phyloP scores from a whole-genome alignment of 2,797 vertebrate genomes.

The Anguilla marmorata region DNA sequence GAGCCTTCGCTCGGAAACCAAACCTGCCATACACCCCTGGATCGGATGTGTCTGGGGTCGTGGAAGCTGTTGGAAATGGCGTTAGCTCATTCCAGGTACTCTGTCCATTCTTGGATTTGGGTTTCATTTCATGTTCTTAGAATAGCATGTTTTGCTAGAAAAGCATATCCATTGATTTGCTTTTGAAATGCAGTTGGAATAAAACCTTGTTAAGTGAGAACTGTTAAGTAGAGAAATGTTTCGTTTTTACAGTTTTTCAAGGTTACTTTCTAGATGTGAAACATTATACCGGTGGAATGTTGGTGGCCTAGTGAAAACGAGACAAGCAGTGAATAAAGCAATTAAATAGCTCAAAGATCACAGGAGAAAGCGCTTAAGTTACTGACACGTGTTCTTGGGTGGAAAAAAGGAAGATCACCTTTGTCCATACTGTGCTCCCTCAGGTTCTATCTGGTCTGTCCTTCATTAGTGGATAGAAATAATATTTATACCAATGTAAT shows the following conservation, averaged over 20 bases:
- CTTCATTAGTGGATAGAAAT: not conserved
- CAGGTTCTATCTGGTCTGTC: not conserved
- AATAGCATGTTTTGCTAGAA: not conserved
- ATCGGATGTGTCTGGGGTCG: conserved; percentile 79
- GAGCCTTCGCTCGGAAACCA: conserved; percentile 69
- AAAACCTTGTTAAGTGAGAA: not conserved
- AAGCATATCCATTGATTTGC: not conserved
- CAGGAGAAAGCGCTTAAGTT: conserved; percentile 19
- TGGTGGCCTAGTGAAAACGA: conserved; percentile 3
- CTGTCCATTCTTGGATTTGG: not conserved
- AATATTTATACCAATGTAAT: not conserved
- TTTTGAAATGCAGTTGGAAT: not conserved
- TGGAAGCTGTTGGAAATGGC: conserved; percentile 76
- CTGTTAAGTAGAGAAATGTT: too few relatives aligned
- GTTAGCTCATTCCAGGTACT: conserved; percentile 80
- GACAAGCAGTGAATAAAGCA: conserved; percentile 14
- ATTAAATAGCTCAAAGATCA: conserved; percentile 11
- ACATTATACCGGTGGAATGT: conserved; percentile 1
- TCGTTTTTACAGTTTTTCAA: not conserved
- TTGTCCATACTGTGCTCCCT: not conserved
- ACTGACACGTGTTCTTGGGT: not conserved
- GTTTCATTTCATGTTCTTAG: not conserved
- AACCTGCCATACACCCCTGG: conserved; percentile 86
- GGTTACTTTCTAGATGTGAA: not conserved
- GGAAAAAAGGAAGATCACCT: not conserved